Evolutionary conservation across 2,113 vertebrate genomes (phyloP).

Genomic region (Menidia beryllina): DNA sequence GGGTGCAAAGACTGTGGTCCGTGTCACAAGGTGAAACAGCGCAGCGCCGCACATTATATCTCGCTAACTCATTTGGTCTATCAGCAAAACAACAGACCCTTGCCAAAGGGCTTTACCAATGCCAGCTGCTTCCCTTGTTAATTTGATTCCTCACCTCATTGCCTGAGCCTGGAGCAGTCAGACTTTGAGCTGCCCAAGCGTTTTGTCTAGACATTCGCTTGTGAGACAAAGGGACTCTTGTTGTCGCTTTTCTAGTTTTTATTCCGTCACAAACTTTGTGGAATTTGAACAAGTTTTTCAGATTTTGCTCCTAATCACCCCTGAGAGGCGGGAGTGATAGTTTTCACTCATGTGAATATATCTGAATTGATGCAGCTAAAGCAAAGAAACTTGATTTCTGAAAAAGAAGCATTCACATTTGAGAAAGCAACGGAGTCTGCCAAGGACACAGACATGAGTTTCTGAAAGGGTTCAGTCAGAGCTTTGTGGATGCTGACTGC

Average conservation of each 20-base stretch:
- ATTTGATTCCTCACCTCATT: conserved; percentile 70
- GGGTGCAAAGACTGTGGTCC: conserved; percentile 22
- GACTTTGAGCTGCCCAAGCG: conserved; percentile 24
- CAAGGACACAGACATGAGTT: neutral
- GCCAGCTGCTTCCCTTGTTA: conserved; percentile 72
- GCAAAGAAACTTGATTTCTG: neutral
- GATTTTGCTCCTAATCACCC: conserved; percentile 7
- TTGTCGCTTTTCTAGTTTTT: conserved; percentile 21
- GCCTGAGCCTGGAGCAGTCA: conserved; percentile 28
- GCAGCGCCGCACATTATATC: conserved; percentile 53
- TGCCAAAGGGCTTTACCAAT: conserved; percentile 46
- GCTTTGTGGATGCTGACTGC: neutral
- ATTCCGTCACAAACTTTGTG: conserved; percentile 1
- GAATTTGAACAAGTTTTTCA: conserved; percentile 24
- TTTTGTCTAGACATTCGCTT: conserved; percentile 55
- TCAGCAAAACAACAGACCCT: conserved; percentile 64
- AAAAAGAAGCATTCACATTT: neutral
- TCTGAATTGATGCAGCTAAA: no score
- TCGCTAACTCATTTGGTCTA: conserved; percentile 62
- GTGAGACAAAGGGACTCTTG: conserved; percentile 47
- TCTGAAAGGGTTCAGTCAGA: neutral
- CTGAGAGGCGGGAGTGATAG: neutral
- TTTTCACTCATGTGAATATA: no score
- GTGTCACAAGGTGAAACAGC: conserved; percentile 44
- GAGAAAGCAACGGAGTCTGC: neutral